A percentile compares a stretch with the other conserved stretches of the same genome.
Evolutionary conservation across 1,140 invertebrate genomes (phyloP).

Genomic region (Temnothorax longispinosus): DNA sequence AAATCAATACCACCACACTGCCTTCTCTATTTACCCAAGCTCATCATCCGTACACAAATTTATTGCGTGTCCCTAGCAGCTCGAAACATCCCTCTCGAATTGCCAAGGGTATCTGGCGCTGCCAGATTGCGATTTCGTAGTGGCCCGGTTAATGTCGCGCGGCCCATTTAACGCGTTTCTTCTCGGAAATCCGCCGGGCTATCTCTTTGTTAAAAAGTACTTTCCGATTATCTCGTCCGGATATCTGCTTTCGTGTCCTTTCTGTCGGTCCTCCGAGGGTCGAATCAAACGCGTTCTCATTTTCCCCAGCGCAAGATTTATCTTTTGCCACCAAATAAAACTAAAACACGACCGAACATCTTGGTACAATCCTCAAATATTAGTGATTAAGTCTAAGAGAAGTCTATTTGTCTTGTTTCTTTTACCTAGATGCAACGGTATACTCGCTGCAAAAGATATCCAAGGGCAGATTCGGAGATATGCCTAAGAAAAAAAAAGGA

Average conservation of each 20-base stretch:
- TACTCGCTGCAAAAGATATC: background rate
- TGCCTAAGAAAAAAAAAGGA: background rate
- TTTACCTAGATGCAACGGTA: background rate
- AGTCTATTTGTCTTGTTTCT: background rate
- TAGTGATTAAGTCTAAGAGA: background rate
- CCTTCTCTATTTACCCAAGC: conserved; percentile 80
- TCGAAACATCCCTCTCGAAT: conserved; percentile 48
- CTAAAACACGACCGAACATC: background rate
- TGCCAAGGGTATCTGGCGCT: conserved; percentile 46
- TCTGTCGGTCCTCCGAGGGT: background rate
- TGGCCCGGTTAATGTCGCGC: conserved; percentile 48
- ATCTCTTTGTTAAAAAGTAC: conserved; percentile 41
- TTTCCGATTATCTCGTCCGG: conserved; percentile 27
- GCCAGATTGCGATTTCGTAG: conserved; percentile 67
- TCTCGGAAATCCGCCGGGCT: conserved; percentile 41
- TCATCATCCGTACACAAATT: conserved; percentile 81
- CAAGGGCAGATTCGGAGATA: background rate
- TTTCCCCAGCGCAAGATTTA: too few relatives aligned
- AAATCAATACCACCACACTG: conserved; percentile 81
- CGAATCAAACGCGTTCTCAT: background rate
- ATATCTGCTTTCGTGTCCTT: background rate
- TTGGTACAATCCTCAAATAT: background rate
- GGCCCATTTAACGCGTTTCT: conserved; percentile 45
- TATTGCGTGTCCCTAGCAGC: conserved; percentile 75
- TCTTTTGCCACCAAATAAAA: background rate